Base-by-base conservation (phyloP, 2,888 invertebrate species). In the Stramonita haemastoma region DNA sequence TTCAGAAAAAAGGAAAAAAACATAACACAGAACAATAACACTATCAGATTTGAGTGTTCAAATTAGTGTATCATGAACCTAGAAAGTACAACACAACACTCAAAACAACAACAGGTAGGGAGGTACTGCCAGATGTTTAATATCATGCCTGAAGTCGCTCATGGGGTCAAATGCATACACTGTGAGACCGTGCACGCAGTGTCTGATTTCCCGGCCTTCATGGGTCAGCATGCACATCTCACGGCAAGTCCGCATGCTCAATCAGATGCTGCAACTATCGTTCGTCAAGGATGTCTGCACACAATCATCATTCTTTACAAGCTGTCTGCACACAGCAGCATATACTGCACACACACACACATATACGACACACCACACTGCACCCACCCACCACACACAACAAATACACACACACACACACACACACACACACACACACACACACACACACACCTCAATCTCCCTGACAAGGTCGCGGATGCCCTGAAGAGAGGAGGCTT, bases 221-320 rank as follows among this genome's bases (percentile, higher is more conserved):
- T 32, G 93, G 92, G 91, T 95, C 95, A 22, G 93, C 92, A 84
- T 94, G 93, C 93, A 94, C 93, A 95, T 94, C 90, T 95, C 94
- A 29, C 94, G 98, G 97, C 96, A n/a, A n/a, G n/a, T n/a, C n/a
- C n/a, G n/a, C 98, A 98, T 96, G 98, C 97, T 94, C 98, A 97
- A 97, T 98, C 97, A 92, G 98, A 96, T 93, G 97, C 97, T 89
- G 92, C 91, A 85, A 94, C 92, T 88, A 96, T n/a, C 92, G 66
- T 95, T n/a, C 94, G 89, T 93, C 93, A 87, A 95, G 93, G 26
- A 95, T 92, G 89, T 93, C 94, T 95, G 90, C 66, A 83, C 29
- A 77, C 19, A n/a, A 26, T 77, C 77, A 17, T n/a, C 8, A n/a
- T n/a, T 13, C 26, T 66, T 22, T 66, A 22, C 19, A 22, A 66